These are phyloP conservation scores for Rhea americana DNA, from an alignment of 2,113 vertebrate genomes.

Conservation along the genomic window DNA sequence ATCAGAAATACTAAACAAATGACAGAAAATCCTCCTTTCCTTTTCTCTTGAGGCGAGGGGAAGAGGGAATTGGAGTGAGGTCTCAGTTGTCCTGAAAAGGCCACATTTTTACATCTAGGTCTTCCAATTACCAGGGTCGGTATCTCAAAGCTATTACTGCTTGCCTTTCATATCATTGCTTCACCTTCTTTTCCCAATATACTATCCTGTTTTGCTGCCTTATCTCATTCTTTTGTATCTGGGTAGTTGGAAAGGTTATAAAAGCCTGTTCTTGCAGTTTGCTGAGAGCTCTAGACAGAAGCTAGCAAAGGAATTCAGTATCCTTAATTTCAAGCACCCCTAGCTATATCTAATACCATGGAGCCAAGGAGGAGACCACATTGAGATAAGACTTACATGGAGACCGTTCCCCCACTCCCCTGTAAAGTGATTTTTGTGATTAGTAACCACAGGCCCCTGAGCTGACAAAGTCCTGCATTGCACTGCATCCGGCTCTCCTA, in stretches of 20 bases:
- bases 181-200: not conserved
- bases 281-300: not conserved
- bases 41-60: not conserved
- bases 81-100: not conserved
- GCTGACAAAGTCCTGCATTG: not conserved
- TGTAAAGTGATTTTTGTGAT: not conserved
- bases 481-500: not conserved
- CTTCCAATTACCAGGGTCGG: not conserved
- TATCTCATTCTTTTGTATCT: not conserved
- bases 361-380: not conserved
- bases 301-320: not conserved
- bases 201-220: not conserved
- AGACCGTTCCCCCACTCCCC: not conserved
- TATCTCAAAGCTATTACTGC: not conserved
- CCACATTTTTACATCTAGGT: not conserved
- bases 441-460: not conserved
- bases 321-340: not conserved
- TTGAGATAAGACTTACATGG: not conserved
- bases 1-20: slow-evolving; percentile 19
- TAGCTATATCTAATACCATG: not conserved
- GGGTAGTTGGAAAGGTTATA: not conserved
- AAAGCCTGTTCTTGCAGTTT: not conserved
- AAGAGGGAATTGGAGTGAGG: not conserved
- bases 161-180: not conserved
- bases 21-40: not conserved